Base-by-base conservation (phyloP, 2,113 vertebrate species). In the Pandion haliaetus region DNA sequence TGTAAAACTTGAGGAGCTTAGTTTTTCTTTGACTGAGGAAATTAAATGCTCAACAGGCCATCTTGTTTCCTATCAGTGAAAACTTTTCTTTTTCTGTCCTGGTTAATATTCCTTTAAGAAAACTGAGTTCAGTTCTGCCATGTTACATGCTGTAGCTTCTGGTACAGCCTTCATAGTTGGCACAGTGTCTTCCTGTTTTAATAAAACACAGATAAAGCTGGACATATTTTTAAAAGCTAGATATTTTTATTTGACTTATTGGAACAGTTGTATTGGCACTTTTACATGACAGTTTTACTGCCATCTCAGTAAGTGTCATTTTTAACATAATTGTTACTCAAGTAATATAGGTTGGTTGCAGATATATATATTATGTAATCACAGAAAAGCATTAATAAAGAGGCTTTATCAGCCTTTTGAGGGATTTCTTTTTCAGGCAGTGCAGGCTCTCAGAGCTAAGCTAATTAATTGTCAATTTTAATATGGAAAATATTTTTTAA, bases 391-490 rank as follows among this genome's bases (percentile, higher is more conserved):
- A 6, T 82, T 81, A 86, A 82, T 74, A 54, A 87, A 87, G 36
- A 57, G 25, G 21, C 11, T 78, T 84, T 91, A 70, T 34, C 55
- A 84, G 78, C 20, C 70, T 85, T 96, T 66, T 73, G 77, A 91
- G 54, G 26, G 63, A 81, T 86, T 88, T 85, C 19, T 85, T 79
- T 82, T 88, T 42, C 58, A 89, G 59, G 26, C 47, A 84, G 21
- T 44, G 50, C 79, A 54, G 69, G 17, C 59, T 91, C 34, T 28
- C n/a, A 80, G 49, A 70, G 63, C 52, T 73, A 49, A 89, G 81
- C 63, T 86, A 91, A 91, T 93, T 82, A 94, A 93, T 89, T 89
- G 72, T 84, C 87, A 93, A 26, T 52, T 91, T 91, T 94, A 86
- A 91, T 84, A 63, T 16, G 20, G 58, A 86, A 94, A 93, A 86